phyloP scores from a whole-genome alignment of 23 tunicate genomes.

The Ascidia mentula region DNA sequence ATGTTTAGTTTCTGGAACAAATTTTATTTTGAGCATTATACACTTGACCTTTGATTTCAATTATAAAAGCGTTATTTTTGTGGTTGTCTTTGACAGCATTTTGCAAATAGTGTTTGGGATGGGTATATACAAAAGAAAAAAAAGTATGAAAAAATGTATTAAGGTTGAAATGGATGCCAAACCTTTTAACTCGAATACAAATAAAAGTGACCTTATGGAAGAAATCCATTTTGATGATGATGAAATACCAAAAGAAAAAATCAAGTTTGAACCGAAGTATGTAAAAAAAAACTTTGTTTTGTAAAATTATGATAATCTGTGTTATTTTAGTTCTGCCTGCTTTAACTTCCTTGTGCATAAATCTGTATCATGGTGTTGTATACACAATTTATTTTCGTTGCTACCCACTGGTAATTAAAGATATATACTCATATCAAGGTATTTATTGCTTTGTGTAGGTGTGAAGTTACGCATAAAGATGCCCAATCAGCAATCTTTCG shows the following conservation, averaged over 20 bases:
- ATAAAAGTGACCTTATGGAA: neutral
- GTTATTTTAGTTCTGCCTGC: neutral
- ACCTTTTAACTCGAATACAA: too few species aligned
- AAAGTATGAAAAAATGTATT: too few species aligned
- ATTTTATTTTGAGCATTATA: too few species aligned
- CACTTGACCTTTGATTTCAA: too few species aligned
- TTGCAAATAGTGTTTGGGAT: too few species aligned
- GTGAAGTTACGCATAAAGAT: constrained; percentile 82
- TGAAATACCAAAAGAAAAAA: neutral
- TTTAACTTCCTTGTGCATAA: neutral
- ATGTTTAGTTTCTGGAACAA: too few species aligned
- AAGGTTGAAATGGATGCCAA: too few species aligned
- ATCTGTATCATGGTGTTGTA: neutral
- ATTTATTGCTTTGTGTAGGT: constrained; percentile 28
- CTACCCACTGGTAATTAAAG: too few species aligned
- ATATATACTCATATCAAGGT: too few species aligned
- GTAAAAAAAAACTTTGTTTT: neutral
- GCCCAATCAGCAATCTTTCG: constrained; percentile 85
- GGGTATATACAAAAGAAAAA: too few species aligned
- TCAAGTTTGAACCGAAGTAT: constrained; percentile 10
- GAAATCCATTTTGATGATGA: constrained; percentile 23
- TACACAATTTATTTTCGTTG: neutral
- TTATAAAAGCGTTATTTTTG: too few species aligned
- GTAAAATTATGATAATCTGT: neutral
- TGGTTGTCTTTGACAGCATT: too few species aligned